phyloP scores from a whole-genome alignment of 2,113 vertebrate species.

The Bubo scandiacus region DNA sequence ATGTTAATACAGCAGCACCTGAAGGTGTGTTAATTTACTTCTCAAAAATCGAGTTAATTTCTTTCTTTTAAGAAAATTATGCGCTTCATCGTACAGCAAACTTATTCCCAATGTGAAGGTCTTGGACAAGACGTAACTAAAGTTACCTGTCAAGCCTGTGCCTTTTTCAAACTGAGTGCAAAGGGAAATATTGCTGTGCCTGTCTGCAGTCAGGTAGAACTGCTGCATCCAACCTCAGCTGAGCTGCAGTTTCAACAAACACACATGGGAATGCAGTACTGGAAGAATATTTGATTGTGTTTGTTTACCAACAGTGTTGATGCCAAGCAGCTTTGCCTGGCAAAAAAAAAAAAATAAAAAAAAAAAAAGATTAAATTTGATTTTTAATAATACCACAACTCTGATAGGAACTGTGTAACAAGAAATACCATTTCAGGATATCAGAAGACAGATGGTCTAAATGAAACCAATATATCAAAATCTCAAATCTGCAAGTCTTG shows the following conservation, averaged over 20 bases:
- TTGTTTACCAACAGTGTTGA: slow-evolving; percentile 43
- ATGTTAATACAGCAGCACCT: background rate
- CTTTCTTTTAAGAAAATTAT: background rate
- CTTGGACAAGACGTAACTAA: background rate
- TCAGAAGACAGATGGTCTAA: background rate
- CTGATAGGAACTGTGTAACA: background rate
- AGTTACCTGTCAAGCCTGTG: background rate
- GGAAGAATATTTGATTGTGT: slow-evolving; percentile 49
- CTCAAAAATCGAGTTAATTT: background rate
- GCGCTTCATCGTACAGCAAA: background rate
- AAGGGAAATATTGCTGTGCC: background rate
- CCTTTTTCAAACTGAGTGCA: background rate
- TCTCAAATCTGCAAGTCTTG: background rate
- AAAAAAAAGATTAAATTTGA: background rate
- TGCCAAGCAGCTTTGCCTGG: slow-evolving; percentile 32
- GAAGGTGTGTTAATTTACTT: background rate
- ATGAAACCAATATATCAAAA: slow-evolving; percentile 11
- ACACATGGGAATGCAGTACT: slow-evolving; percentile 30
- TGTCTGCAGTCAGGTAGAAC: slow-evolving; percentile 10
- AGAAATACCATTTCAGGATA: background rate
- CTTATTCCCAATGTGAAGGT: background rate
- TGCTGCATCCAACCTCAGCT: background rate
- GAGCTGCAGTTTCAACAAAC: slow-evolving; percentile 31
- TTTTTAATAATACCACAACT: slow-evolving; percentile 16
- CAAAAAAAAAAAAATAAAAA: background rate